These are phyloP conservation scores for Pontoporia blainvillei DNA, from an alignment of 2,113 vertebrate genomes.

Conservation along the genomic window DNA sequence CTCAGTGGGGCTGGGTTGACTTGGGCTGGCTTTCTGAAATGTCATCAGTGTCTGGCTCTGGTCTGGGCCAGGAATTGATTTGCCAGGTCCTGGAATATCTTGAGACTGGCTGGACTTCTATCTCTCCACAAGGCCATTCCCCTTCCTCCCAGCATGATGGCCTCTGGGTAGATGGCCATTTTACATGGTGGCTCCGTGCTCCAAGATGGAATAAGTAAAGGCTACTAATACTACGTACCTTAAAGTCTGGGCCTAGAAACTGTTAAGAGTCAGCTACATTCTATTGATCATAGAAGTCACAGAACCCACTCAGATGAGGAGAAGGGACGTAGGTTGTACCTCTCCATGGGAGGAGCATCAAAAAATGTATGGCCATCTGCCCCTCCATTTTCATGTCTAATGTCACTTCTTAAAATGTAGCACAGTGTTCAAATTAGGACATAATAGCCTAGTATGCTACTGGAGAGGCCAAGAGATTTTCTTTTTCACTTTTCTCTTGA, in stretches of 20 bases:
- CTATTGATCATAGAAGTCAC: neutral
- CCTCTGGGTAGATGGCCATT: neutral
- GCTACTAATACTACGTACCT: neutral
- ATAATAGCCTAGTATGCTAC: neutral
- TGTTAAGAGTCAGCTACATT: neutral
- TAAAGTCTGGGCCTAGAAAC: neutral
- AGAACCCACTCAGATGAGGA: neutral
- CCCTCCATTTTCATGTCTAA: neutral
- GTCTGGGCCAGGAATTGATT: neutral
- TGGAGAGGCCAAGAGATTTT: neutral
- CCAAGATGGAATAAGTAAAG: neutral
- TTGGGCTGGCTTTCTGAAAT: neutral
- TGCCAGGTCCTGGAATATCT: neutral
- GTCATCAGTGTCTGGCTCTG: neutral
- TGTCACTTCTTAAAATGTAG: constrained; percentile 33
- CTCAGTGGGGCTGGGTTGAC: neutral
- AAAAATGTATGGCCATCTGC: neutral
- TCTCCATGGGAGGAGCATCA: neutral
- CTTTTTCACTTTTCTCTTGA: neutral
- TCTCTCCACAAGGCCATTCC: neutral
- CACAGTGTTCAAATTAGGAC: neutral
- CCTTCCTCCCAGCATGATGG: neutral
- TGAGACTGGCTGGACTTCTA: neutral
- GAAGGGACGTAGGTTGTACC: neutral
- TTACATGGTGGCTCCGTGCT: neutral